Percentiles rank a stretch among this genome's conserved stretches.
Conservation (phyloP, 2,113 vertebrate genomes). For the Aegithalos caudatus region DNA sequence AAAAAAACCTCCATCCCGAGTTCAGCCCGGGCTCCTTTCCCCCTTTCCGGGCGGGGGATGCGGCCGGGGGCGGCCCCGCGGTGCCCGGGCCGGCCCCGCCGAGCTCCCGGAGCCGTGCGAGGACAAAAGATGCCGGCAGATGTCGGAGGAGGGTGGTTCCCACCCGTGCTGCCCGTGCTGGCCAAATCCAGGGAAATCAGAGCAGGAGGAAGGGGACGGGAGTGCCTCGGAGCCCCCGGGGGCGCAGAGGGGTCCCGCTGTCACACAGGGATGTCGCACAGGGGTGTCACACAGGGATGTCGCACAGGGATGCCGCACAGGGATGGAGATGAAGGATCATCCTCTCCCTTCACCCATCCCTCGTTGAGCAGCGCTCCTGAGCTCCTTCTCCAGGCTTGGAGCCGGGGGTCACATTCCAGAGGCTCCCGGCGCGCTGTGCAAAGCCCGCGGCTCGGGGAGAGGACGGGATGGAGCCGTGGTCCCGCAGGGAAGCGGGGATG, state of each 20-base stretch:
- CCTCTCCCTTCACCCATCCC: background rate
- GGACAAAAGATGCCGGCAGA: constrained; percentile 13
- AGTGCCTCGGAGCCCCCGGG: rapidly evolving
- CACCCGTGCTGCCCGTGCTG: rapidly evolving
- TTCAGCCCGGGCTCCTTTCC: constrained; percentile 35
- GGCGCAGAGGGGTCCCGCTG: background rate
- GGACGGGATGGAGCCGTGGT: rapidly evolving
- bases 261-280: background rate
- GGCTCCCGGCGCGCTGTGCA: rapidly evolving
- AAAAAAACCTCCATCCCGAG: constrained; percentile 76
- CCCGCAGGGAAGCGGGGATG: background rate
- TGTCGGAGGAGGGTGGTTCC: background rate
- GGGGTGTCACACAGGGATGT: background rate
- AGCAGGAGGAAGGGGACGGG: background rate
- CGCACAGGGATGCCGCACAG: background rate
- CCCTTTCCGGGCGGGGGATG: rapidly evolving
- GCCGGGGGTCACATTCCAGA: background rate
- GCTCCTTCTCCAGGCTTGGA: background rate
- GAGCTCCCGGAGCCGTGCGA: rapidly evolving
- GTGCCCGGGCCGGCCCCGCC: background rate
- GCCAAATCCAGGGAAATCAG: background rate
- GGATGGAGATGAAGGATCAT: background rate
- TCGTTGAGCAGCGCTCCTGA: rapidly evolving
- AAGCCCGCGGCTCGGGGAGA: rapidly evolving
- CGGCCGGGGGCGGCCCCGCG: background rate